Evolutionary conservation across 1,140 invertebrate species (phyloP).

Genomic region (Pseudachorutes palmiensis): DNA sequence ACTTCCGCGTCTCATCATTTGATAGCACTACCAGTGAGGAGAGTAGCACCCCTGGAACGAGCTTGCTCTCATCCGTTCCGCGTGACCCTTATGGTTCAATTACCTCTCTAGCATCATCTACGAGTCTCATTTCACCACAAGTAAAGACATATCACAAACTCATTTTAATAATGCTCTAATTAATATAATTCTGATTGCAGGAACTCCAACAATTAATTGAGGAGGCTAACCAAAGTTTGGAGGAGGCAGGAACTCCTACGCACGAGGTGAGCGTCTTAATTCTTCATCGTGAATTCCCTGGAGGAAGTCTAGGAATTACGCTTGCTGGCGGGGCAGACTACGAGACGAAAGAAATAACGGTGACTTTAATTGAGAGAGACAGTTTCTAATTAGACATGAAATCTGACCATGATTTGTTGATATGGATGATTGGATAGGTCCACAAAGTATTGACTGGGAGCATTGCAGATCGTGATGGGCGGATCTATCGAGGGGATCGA

Average conservation of each 20-base stretch:
- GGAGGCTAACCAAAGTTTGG: slow-evolving; percentile 53
- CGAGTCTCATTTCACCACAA: slow-evolving; percentile 56
- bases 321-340: slow-evolving; percentile 79
- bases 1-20: slow-evolving; percentile 38
- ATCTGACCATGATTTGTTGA: neutral
- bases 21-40: slow-evolving; percentile 50
- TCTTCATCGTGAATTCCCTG: slow-evolving; percentile 54
- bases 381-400: neutral
- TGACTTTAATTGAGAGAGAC: slow-evolving; percentile 43
- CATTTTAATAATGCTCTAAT: too few relatives aligned
- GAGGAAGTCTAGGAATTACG: slow-evolving; percentile 73
- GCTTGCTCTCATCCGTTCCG: neutral
- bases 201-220: slow-evolving; percentile 56
- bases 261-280: slow-evolving; percentile 55
- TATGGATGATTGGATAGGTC: slow-evolving; percentile 51
- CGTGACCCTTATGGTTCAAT: slow-evolving; percentile 45
- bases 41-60: slow-evolving; percentile 34
- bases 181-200: slow-evolving; percentile 39
- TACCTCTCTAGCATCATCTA: slow-evolving; percentile 54
- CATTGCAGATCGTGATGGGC: slow-evolving; percentile 72
- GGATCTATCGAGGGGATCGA: slow-evolving; percentile 75
- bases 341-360: slow-evolving; percentile 82
- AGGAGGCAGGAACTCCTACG: slow-evolving; percentile 47
- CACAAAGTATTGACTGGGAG: slow-evolving; percentile 76
- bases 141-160: slow-evolving; percentile 41